Conservation (phyloP, 2,113 vertebrate species). For the Eidolon helvum region DNA sequence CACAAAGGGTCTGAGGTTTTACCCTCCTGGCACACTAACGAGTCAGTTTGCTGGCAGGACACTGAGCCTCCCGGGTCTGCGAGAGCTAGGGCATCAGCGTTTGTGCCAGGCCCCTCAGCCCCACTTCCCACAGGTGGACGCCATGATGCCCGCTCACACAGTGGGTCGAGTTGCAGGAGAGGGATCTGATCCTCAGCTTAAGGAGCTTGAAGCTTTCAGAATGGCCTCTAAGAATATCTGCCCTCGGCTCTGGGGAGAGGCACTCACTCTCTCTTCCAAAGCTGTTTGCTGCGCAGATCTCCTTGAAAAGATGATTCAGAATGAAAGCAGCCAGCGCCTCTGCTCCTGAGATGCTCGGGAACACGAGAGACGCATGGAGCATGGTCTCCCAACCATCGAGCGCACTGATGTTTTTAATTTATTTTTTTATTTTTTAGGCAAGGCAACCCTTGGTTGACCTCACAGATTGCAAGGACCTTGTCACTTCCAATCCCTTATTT, state of each 20-base stretch:
- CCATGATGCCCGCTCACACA: neutral
- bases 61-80: neutral
- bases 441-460: too few relatives aligned
- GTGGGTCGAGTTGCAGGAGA: neutral
- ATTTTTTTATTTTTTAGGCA: too few relatives aligned
- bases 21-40: neutral
- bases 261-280: neutral
- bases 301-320: neutral
- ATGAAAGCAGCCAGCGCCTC: neutral
- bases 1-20: neutral
- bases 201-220: neutral
- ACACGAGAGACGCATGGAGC: neutral
- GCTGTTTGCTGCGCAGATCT: neutral
- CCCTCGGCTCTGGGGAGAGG: neutral
- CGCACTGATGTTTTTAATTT: neutral
- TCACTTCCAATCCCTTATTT: too few relatives aligned
- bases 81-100: neutral
- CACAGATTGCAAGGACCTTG: too few relatives aligned
- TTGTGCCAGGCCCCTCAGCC: neutral
- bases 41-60: neutral
- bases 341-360: neutral
- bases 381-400: neutral
- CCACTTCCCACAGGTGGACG: neutral
- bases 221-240: neutral
- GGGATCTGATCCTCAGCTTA: neutral